phyloP scores from a whole-genome alignment of 2,888 invertebrate species.

The Argynnis bischoffii region DNA sequence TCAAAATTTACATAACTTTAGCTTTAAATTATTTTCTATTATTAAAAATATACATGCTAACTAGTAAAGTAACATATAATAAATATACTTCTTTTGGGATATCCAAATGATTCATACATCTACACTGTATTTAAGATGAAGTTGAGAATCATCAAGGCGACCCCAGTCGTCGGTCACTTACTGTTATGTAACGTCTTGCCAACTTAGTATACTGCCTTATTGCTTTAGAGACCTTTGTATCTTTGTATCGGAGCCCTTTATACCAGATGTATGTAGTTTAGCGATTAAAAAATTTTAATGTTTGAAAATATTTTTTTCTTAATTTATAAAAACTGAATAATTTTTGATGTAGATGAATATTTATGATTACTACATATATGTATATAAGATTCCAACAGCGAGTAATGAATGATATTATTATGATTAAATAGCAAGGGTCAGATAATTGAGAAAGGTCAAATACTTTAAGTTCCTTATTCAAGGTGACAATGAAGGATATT shows the following conservation, averaged over 20 bases:
- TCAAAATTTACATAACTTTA: too few species aligned
- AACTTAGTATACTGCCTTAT: slow-evolving; percentile 23
- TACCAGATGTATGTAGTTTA: not conserved
- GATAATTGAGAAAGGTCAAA: not conserved
- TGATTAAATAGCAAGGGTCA: slow-evolving; percentile 5
- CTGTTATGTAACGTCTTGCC: slow-evolving; percentile 56
- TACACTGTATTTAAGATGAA: slow-evolving; percentile 50
- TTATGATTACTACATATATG: too few species aligned
- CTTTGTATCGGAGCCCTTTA: not conserved
- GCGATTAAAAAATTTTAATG: not conserved
- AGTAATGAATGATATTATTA: slow-evolving; percentile 7
- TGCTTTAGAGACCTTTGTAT: slow-evolving; percentile 12
- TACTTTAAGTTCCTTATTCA: slow-evolving; percentile 12
- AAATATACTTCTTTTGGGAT: not conserved
- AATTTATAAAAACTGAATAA: too few species aligned
- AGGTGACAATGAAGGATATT: slow-evolving; percentile 22
- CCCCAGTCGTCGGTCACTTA: slow-evolving; percentile 64
- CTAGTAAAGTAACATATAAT: not conserved
- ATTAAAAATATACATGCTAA: not conserved
- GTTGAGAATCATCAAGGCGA: slow-evolving; percentile 50
- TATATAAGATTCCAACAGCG: not conserved
- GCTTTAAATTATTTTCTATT: too few species aligned
- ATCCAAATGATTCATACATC: slow-evolving; percentile 42
- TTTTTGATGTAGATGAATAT: too few species aligned
- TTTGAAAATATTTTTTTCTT: not conserved